phyloP scores from a whole-genome alignment of 2,797 vertebrate species.

The Allobates femoralis region DNA sequence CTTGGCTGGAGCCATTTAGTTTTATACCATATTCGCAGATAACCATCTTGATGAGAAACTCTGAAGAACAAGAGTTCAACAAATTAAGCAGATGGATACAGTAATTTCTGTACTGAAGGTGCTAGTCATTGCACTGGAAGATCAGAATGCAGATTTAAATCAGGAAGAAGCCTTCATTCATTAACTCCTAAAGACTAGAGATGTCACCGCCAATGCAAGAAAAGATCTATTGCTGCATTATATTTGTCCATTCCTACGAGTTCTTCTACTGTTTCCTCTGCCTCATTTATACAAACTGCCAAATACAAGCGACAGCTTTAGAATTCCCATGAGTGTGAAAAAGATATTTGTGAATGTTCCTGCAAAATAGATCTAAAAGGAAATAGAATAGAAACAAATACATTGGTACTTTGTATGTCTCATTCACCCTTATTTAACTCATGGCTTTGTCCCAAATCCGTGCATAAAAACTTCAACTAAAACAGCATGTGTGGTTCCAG shows the following conservation, averaged over 20 bases:
- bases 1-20: slow-evolving; percentile 12
- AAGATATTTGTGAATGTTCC: slow-evolving; percentile 12
- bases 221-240: slow-evolving; percentile 42
- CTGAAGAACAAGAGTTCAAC: slow-evolving; percentile 27
- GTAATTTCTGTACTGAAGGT: slow-evolving; percentile 32
- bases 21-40: slow-evolving; percentile 14
- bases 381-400: background rate
- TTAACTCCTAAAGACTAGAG: slow-evolving; percentile 36
- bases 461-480: no score
- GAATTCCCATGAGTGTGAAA: slow-evolving; percentile 22
- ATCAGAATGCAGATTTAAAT: slow-evolving; percentile 50
- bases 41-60: slow-evolving; percentile 46
- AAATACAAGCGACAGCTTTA: slow-evolving; percentile 33
- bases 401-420: background rate
- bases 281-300: slow-evolving; percentile 32
- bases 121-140: slow-evolving; percentile 29
- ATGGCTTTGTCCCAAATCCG: no score
- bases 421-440: no score
- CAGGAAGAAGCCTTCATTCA: slow-evolving; percentile 30
- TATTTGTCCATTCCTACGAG: slow-evolving; percentile 14
- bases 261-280: slow-evolving; percentile 10
- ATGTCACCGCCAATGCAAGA: slow-evolving; percentile 46
- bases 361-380: background rate
- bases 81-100: slow-evolving; percentile 40
- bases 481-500: no score